Conservation (phyloP, 2,797 vertebrate genomes). For the Mico argentatus region DNA sequence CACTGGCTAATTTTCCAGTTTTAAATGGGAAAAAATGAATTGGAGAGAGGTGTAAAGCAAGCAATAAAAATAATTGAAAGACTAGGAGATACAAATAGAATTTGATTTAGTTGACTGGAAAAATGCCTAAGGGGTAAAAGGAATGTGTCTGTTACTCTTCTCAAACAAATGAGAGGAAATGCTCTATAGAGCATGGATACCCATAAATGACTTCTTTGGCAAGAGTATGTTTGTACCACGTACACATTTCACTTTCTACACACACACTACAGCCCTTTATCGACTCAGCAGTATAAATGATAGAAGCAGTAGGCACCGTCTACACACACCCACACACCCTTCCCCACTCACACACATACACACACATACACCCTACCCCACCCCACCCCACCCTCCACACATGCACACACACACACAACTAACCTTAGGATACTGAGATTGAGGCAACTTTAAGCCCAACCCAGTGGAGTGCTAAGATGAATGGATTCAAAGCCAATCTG, state of each 20-base stretch:
- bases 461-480: not conserved
- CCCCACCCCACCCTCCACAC: not conserved
- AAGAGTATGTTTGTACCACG: not conserved
- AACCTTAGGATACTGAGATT: not conserved
- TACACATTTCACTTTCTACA: not conserved
- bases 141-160: not conserved
- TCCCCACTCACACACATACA: not conserved
- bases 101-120: conserved; percentile 54
- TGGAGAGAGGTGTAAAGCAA: not conserved
- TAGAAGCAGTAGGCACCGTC: not conserved
- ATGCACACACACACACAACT: not conserved
- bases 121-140: not conserved
- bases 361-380: not conserved
- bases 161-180: conserved; percentile 40
- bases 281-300: not conserved
- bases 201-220: not conserved
- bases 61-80: conserved; percentile 67
- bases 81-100: not conserved
- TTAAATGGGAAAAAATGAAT: conserved; percentile 57
- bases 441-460: not conserved
- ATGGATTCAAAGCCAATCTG: not conserved
- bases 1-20: conserved; percentile 44
- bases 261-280: rapidly evolving
- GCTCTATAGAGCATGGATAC: not conserved
- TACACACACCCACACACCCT: not conserved